phyloP scores from a whole-genome alignment of 2,888 invertebrate genomes.

The Digitonthophagus gazella region DNA sequence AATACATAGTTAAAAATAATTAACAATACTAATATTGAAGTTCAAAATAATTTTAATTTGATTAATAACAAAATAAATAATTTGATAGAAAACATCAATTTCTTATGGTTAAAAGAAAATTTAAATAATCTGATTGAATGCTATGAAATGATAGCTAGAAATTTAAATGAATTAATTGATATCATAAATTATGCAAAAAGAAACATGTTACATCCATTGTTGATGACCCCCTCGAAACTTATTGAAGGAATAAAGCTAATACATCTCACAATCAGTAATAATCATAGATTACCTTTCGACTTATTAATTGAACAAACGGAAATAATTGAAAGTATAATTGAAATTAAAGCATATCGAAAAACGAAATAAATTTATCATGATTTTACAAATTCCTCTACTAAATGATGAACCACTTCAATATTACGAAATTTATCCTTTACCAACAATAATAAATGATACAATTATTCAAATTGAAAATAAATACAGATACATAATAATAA shows the following conservation, averaged over 20 bases:
- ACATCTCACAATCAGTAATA: neutral
- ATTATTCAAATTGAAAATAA: neutral
- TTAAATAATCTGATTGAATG: too few species aligned
- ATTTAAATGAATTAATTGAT: neutral
- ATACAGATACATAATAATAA: neutral
- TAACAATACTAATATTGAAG: too few species aligned
- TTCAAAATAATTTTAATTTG: too few species aligned
- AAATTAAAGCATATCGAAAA: neutral
- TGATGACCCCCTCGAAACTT: neutral
- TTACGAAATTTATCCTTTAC: neutral
- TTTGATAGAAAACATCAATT: too few species aligned
- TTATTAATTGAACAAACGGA: neutral
- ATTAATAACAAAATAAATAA: too few species aligned
- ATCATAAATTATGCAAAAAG: neutral
- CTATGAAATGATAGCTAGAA: neutral
- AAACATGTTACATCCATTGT: neutral
- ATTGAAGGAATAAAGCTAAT: neutral
- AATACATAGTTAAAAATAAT: too few species aligned
- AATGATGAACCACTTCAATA: neutral
- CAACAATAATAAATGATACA: neutral
- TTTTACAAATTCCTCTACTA: neutral
- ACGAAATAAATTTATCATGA: neutral
- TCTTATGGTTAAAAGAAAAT: too few species aligned
- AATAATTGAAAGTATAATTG: neutral
- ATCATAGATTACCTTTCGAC: neutral